Conservation (phyloP, 2,888 invertebrate genomes). For the Salticus scenicus region DNA sequence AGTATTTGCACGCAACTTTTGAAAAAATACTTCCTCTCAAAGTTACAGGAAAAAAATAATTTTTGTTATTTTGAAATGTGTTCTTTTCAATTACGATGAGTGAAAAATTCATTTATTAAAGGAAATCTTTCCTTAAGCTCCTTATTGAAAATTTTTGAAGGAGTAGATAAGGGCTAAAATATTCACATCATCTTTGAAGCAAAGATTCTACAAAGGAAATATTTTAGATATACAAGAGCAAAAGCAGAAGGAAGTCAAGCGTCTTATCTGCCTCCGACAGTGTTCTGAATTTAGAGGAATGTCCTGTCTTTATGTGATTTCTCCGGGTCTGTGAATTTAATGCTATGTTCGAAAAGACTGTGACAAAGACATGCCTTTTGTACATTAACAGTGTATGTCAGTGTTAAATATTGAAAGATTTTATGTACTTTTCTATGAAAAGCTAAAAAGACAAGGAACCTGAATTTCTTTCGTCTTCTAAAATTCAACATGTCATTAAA, state of each 20-base stretch:
- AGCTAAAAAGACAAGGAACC: no score
- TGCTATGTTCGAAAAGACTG: conserved; percentile 27
- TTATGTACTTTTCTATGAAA: no score
- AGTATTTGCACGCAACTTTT: no score
- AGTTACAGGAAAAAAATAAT: no score
- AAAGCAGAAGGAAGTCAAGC: conserved; percentile 28
- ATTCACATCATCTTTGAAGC: neutral
- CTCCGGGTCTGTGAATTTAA: conserved; percentile 50
- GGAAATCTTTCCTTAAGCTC: neutral
- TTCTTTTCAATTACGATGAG: conserved; percentile 29
- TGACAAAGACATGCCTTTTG: conserved; percentile 41
- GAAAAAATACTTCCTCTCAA: no score
- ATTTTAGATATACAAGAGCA: conserved; percentile 21
- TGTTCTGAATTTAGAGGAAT: conserved; percentile 62
- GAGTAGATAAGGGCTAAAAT: conserved; percentile 5
- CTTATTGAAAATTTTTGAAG: neutral
- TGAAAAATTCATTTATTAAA: no score
- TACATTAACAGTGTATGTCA: no score
- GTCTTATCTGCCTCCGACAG: conserved; percentile 60
- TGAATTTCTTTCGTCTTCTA: no score
- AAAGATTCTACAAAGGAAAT: conserved; percentile 16
- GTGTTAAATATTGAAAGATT: no score
- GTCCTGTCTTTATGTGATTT: conserved; percentile 62
- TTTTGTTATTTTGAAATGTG: no score
- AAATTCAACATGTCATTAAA: no score